A percentile compares a stretch with the other conserved stretches of the same genome.
These are phyloP conservation scores for Diplodus puntazzo DNA, from an alignment of 2,797 vertebrate species.

Conservation along the genomic window DNA sequence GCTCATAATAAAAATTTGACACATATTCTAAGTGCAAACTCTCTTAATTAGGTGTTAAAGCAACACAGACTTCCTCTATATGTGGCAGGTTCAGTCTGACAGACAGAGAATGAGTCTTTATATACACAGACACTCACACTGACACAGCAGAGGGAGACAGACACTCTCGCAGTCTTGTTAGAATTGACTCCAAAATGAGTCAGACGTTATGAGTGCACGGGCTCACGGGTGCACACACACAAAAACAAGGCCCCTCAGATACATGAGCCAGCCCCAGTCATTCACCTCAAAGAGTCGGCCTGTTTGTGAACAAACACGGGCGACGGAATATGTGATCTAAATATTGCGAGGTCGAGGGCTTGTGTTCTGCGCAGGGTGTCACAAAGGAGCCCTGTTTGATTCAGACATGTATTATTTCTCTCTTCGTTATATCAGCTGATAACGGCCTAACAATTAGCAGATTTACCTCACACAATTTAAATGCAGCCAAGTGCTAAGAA, in stretches of 20 bases:
- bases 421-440: constrained; percentile 21
- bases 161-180: constrained; percentile 36
- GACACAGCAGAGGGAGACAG: constrained; percentile 44
- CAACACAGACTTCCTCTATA: neutral
- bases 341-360: constrained; percentile 11
- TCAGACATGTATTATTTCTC: constrained; percentile 7
- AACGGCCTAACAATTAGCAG: constrained; percentile 38
- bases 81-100: neutral
- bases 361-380: constrained; percentile 17
- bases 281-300: constrained; percentile 29
- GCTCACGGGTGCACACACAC: constrained; percentile 18
- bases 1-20: neutral
- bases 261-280: constrained; percentile 29
- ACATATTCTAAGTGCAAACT: neutral
- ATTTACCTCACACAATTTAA: constrained; percentile 49
- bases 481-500: constrained; percentile 44
- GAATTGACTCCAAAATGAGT: constrained; percentile 55
- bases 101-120: neutral
- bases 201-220: constrained; percentile 35
- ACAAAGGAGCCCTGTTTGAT: constrained; percentile 11
- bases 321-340: constrained; percentile 30
- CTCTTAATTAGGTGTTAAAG: neutral
- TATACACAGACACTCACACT: constrained; percentile 5
- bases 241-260: constrained; percentile 25
- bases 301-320: constrained; percentile 32